Evolutionary conservation across 2,888 invertebrate species (phyloP).

Genomic region (Drosophila rubida): DNA sequence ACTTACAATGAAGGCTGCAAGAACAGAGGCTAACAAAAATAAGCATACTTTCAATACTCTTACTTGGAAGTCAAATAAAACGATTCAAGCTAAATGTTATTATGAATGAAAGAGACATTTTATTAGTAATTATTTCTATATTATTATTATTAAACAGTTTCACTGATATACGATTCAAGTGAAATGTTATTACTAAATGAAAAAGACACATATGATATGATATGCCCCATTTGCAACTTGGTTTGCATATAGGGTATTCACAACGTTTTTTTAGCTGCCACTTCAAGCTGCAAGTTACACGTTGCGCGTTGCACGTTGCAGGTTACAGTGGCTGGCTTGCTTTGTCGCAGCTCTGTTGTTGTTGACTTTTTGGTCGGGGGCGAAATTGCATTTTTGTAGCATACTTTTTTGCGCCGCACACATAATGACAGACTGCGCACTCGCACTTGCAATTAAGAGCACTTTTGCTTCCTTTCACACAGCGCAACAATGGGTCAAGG

Average conservation of each 20-base stretch:
- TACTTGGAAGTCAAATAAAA: neutral
- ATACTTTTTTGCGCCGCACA: conserved; percentile 41
- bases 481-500: neutral
- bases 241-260: neutral
- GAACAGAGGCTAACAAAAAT: neutral
- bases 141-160: too few relatives aligned
- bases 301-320: neutral
- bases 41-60: neutral
- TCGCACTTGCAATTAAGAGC: conserved; percentile 19
- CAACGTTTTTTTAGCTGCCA: neutral
- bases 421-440: conserved; percentile 17
- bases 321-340: neutral
- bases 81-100: too few relatives aligned
- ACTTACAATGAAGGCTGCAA: neutral
- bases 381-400: conserved; percentile 36
- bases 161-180: too few relatives aligned
- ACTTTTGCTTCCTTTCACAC: neutral
- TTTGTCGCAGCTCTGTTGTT: conserved; percentile 1
- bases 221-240: neutral
- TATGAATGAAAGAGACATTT: too few relatives aligned
- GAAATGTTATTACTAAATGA: too few relatives aligned
- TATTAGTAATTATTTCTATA: too few relatives aligned
- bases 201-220: too few relatives aligned
- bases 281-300: conserved; percentile 3
- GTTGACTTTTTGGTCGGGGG: conserved; percentile 10